These are phyloP conservation scores for Mungos mungo DNA, from an alignment of 2,113 vertebrate species.

Conservation along the genomic window DNA sequence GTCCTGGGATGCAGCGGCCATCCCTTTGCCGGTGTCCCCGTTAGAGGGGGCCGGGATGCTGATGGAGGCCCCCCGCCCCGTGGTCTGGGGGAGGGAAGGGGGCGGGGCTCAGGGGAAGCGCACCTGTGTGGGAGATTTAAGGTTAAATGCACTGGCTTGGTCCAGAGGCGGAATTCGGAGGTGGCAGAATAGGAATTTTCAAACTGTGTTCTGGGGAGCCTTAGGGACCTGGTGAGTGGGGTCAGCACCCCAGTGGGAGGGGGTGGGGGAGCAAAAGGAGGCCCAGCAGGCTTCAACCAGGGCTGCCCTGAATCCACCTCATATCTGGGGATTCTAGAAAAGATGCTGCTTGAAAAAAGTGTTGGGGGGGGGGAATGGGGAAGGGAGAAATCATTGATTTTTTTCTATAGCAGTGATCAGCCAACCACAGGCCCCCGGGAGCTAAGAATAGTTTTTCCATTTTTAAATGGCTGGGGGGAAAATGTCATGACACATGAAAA, in stretches of 20 bases:
- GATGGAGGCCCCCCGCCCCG: too few species aligned
- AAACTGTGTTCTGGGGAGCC: background rate
- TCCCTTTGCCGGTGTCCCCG: too few species aligned
- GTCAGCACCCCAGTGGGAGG: too few species aligned
- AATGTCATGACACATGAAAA: slow-evolving; percentile 5
- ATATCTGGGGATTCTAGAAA: background rate
- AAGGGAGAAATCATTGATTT: background rate
- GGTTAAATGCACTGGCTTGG: too few species aligned
- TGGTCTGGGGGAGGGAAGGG: background rate
- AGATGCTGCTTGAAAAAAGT: background rate
- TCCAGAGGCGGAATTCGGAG: background rate
- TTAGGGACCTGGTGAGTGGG: too few species aligned
- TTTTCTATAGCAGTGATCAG: background rate
- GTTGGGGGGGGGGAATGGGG: background rate
- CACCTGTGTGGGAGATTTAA: background rate
- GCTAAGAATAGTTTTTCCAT: slow-evolving; percentile 6
- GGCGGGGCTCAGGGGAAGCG: background rate
- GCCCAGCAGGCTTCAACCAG: rapidly evolving
- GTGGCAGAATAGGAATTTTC: background rate
- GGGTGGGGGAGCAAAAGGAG: background rate
- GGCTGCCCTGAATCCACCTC: background rate
- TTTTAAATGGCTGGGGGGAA: background rate
- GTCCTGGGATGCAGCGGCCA: background rate
- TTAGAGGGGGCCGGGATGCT: background rate
- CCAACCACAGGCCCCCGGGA: background rate